Evolutionary conservation across 2,797 vertebrate genomes (phyloP), one percentile per base, ranked within the genome.

Genomic region (Xenops minutus): DNA sequence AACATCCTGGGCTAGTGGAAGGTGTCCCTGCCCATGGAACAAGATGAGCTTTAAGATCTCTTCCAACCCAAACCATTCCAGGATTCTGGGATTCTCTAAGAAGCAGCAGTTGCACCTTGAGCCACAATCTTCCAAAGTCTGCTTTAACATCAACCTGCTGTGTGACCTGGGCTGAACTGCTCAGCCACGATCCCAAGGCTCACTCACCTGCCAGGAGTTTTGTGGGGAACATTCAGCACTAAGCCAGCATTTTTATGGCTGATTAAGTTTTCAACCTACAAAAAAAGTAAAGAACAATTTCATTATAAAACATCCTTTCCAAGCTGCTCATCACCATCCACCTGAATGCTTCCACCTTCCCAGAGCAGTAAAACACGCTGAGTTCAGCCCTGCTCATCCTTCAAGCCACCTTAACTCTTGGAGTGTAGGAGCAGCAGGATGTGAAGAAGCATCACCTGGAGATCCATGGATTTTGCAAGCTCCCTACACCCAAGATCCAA

Each of bases 351-450:
- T 83, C 27, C 51, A 69, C 16, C 80, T 83, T 58, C 30, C 52
- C 51, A 48, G 34, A 49, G 15, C 12, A 22, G 13, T 4, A 44
- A 59, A 77, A 73, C 1, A 3, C 4, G 11, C 18, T 0, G 2
- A 61, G 8, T 6, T 52, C 36, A 51, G 6, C 29, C 18, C 27
- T 22, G 13, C 75, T 74, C 30, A 8, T 9, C 54, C 58, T 58
- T 48, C 34, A 22, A 71, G 36, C 11, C 27, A 37, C 19, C 36
- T 43, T 12, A 32, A 14, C 61, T 69, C 41, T 55, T 68, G 78
- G 55, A 24, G 61, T 63, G 14, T 9, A 37, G 68, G n/a, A 89
- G 71, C 32, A 63, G 26, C 30, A 88, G 56, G 18, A 71, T n/a
- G 7, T 10, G 30, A 61, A 77, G n/a, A 49, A 44, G 23, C 3